phyloP scores from a whole-genome alignment of 2,888 invertebrate species.

The Orthosia incerta region DNA sequence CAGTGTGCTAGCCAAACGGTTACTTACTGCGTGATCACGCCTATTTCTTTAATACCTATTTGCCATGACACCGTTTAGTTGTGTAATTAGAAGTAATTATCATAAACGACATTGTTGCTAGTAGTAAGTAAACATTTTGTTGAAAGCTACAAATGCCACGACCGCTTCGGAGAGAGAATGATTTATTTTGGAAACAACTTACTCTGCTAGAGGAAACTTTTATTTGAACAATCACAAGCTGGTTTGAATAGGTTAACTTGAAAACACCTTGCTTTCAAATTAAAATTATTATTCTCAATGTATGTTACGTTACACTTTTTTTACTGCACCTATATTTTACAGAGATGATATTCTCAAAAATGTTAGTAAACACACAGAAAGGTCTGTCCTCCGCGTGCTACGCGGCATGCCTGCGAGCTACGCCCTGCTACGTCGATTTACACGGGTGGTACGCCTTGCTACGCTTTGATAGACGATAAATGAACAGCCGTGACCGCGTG shows the following conservation, averaged over 20 bases:
- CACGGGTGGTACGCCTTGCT: not conserved
- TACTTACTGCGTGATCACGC: not conserved
- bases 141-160: not conserved
- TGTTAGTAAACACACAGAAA: not conserved
- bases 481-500: not conserved
- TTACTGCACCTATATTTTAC: not conserved
- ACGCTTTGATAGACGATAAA: not conserved
- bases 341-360: not conserved
- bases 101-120: no score
- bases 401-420: not conserved
- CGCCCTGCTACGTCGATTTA: not conserved
- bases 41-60: not conserved
- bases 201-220: not conserved
- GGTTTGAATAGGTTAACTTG: not conserved
- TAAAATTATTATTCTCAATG: not conserved
- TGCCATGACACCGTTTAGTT: not conserved
- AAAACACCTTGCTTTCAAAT: not conserved
- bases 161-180: not conserved
- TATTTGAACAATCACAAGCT: not conserved
- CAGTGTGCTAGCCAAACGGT: not conserved
- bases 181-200: conserved; percentile 15
- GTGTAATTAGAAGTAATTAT: not conserved
- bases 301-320: not conserved
- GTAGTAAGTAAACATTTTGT: not conserved
- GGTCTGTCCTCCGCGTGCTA: not conserved